Evolutionary conservation across 2,797 vertebrate species (phyloP), one percentile per base, ranked within the genome.

Genomic region (Megalops cyprinoides): DNA sequence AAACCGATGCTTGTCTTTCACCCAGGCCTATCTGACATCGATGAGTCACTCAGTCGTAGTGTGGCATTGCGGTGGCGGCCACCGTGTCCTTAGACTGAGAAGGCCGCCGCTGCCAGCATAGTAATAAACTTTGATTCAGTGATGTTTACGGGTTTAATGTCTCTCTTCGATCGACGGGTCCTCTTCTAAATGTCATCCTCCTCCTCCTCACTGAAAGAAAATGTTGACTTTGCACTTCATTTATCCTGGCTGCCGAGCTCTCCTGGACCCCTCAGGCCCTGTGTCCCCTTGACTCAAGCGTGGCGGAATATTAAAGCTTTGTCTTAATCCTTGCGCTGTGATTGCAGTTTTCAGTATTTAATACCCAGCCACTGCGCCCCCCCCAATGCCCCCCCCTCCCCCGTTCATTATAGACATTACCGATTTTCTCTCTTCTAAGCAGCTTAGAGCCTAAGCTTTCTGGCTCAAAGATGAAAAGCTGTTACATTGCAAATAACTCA

Each of bases 401-500:
- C 37, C 82, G 82, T 79, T 80, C 87, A 91, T 91, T 88, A 93
- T 90, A 90, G 84, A 91, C 92, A 89, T 91, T 81, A 87, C 91
- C 90, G 91, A 91, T 91, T 93, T 77, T 87, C 90, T 83, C 85
- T 56, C 44, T 87, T 81, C 67, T 94, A 94, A 95, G 93, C 93
- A 88, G 92, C 93, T 95, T 95, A 94, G 9, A 86, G 86, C 87
- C 82, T 91, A 93, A 95, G 92, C 92, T 91, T 90, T 92, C 84
- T 71, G 87, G 86, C 84, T 85, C 82, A 87, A 87, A 89, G 88
- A 93, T 90, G 87, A 91, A 90, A 92, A 91, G 88, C 87, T 85
- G 74, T 79, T 87, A 86, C 87, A 90, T 92, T 89, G 87, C 87
- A 90, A 81, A 85, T 85, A 86, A 76, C 81, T 77, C 14, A 77